Evolutionary conservation across 1,140 invertebrate species (phyloP).

Genomic region (Atta colombica): DNA sequence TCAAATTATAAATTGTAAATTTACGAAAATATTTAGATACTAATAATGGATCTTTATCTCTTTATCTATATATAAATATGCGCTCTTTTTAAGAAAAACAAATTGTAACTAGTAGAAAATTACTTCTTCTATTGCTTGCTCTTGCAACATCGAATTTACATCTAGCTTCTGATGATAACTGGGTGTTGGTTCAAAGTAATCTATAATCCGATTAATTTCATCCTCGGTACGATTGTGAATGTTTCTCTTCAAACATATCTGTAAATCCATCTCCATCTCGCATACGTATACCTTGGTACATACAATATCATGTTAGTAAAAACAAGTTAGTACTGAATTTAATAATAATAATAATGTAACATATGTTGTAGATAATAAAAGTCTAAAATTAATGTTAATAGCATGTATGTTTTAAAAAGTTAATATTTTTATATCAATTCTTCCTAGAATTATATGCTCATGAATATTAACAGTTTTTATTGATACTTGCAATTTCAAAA

Average conservation of each 20-base stretch:
- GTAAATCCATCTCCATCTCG: constrained; percentile 94
- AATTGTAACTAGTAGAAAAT: neutral
- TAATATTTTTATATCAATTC: neutral
- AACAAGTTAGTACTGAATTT: neutral
- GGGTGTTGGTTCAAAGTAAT: constrained; percentile 93
- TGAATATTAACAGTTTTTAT: constrained; percentile 2
- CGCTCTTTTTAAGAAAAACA: neutral
- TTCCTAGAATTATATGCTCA: neutral
- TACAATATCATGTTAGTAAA: constrained; percentile 35
- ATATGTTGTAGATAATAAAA: neutral
- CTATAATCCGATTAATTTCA: constrained; percentile 93
- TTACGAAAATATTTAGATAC: constrained; percentile 7
- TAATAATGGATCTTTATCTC: neutral
- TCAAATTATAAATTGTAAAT: neutral
- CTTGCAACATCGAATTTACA: constrained; percentile 93
- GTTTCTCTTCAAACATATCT: constrained; percentile 93
- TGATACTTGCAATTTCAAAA: neutral
- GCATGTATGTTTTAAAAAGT: neutral
- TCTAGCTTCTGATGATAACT: constrained; percentile 90
- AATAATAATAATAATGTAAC: neutral
- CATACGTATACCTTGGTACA: constrained; percentile 92
- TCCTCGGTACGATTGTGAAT: constrained; percentile 93
- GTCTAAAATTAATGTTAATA: neutral
- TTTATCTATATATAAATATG: neutral
- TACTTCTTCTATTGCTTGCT: constrained; percentile 91